These are phyloP conservation scores for Mustela lutreola DNA, from an alignment of 2,113 vertebrate genomes.

Conservation along the genomic window DNA sequence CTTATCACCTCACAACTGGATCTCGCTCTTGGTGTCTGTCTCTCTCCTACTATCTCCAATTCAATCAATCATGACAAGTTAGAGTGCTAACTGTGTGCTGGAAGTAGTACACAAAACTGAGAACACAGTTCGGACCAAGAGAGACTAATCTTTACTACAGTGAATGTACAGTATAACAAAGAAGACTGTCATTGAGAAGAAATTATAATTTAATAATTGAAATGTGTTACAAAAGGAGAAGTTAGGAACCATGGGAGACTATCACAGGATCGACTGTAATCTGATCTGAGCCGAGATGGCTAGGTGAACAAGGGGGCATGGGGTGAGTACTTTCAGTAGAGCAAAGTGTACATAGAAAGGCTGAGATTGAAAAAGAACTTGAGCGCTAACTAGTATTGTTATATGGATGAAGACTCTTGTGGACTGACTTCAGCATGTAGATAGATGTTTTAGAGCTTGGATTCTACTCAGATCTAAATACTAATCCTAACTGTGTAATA, in stretches of 20 bases:
- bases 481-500: background rate
- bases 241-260: background rate
- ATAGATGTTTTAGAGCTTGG: background rate
- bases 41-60: background rate
- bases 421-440: constrained; percentile 14
- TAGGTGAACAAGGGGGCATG: background rate
- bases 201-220: background rate
- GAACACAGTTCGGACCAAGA: background rate
- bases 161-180: background rate
- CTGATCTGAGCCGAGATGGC: background rate
- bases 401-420: background rate
- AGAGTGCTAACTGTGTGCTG: background rate
- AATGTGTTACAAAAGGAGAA: background rate
- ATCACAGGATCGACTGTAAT: background rate
- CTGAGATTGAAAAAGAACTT: background rate
- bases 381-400: background rate
- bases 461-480: constrained; percentile 16
- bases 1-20: constrained; percentile 8
- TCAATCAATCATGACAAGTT: constrained; percentile 13
- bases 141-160: background rate
- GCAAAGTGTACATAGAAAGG: background rate
- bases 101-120: background rate
- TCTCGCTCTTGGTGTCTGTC: background rate
- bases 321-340: background rate
- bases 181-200: background rate